Base-by-base conservation (phyloP, 1,140 invertebrate genomes). In the Drosophila teissieri region DNA sequence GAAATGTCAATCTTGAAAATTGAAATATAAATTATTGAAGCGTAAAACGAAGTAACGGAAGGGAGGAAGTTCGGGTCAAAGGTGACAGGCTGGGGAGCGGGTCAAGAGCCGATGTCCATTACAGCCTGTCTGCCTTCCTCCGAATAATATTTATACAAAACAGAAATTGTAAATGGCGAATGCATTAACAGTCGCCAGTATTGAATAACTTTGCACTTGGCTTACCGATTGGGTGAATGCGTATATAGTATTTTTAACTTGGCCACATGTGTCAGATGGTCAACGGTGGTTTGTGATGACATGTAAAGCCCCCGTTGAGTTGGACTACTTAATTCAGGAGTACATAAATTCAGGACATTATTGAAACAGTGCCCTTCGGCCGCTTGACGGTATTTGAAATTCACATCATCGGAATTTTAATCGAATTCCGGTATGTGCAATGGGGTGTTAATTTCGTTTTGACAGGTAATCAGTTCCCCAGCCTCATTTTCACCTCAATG, bases 11-110 rank as follows among this genome's bases (percentile, higher is more conserved):
- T 86, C 78, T 64, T 52, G 14, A 69, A 78, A 86, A 78, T 86
- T 61, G 69, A 86, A 86, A 78, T 78, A 75, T 86, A 81, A 86
- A 86, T 86, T 82, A 79, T 86, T 81, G 74, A 86, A 72, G 74
- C 78, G 54, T 81, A 34, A 64, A 73, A 37, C 49, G 75, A 62
- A 56, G n/a, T 40, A 2, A 14, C 11, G 19, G n/a, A 6, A 7
- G 8, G 40, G 27, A 19, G 27, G 46, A 15, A 54, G 39, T 8
- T 6, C 2, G 46, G 46, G 46, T 48, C 22, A 27, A 27, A 45
- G 34, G 36, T 17, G 54, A 55, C 51, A 22, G 22, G 11, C 46
- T 15, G 39, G 24, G 19, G 39, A 22, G 7, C 5, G 24, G 36
- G 24, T 36, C 39, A 34, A 56, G 37, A 31, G 37, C 19, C 52